phyloP scores from a whole-genome alignment of 2,888 invertebrate genomes.

The Drosophila kambysellisi region DNA sequence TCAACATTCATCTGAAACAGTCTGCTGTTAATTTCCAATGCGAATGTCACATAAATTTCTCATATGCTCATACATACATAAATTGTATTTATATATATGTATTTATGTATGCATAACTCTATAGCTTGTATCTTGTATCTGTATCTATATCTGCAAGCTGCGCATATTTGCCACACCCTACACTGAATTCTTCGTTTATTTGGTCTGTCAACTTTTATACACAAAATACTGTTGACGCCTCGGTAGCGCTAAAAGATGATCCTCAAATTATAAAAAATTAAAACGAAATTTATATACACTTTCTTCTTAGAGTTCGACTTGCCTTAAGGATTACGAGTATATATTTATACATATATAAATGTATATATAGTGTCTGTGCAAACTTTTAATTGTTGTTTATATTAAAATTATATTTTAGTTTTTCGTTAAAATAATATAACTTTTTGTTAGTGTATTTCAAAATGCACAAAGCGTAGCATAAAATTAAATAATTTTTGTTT shows the following conservation, averaged over 20 bases:
- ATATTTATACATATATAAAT: no score
- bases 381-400: neutral
- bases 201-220: conserved; percentile 69
- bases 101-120: conserved; percentile 37
- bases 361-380: neutral
- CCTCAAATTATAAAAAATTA: neutral
- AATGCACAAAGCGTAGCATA: conserved; percentile 47
- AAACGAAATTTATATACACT: conserved; percentile 34
- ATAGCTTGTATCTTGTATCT: conserved; percentile 37
- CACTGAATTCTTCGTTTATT: conserved; percentile 65
- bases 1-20: conserved; percentile 75
- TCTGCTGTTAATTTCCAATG: conserved; percentile 67
- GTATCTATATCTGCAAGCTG: conserved; percentile 52
- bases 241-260: conserved; percentile 23
- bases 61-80: conserved; percentile 51
- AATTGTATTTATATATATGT: neutral
- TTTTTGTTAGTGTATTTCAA: conserved; percentile 33
- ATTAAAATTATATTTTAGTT: neutral
- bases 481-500: conserved; percentile 64
- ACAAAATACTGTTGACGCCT: conserved; percentile 69
- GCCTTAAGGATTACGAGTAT: neutral
- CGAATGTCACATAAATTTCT: conserved; percentile 71
- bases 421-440: neutral
- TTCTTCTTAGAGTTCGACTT: neutral
- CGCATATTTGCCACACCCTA: conserved; percentile 70